phyloP scores from a whole-genome alignment of 1,140 invertebrate genomes.

The Mizuhopecten yessoensis region DNA sequence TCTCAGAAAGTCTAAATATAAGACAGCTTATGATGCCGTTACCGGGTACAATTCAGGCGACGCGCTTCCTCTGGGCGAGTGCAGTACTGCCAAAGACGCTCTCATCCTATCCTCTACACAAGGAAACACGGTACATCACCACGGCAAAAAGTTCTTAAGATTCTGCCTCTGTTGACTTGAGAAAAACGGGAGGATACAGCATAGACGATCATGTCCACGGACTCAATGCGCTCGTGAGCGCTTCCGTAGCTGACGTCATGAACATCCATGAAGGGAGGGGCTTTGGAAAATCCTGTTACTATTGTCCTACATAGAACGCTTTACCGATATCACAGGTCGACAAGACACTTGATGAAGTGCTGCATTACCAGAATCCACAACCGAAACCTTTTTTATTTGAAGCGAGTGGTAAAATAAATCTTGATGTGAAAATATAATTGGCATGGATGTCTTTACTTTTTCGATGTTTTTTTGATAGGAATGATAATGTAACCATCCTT shows the following conservation, averaged over 20 bases:
- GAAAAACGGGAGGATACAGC: constrained; percentile 55
- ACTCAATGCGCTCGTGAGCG: constrained; percentile 58
- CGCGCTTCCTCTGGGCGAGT: background rate
- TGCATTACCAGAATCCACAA: constrained; percentile 61
- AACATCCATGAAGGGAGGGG: constrained; percentile 73
- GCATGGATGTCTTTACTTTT: too few relatives aligned
- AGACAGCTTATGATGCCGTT: constrained; percentile 60
- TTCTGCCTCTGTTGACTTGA: constrained; percentile 67
- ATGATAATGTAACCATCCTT: too few relatives aligned
- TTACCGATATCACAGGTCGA: constrained; percentile 62
- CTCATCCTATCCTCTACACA: background rate
- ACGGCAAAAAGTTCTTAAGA: constrained; percentile 54
- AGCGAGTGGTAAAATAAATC: too few relatives aligned
- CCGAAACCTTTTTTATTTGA: constrained; percentile 63
- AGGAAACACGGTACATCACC: constrained; percentile 48
- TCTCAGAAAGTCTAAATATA: background rate
- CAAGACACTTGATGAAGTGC: constrained; percentile 58
- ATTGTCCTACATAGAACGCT: constrained; percentile 66
- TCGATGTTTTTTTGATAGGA: too few relatives aligned
- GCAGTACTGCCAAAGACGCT: background rate
- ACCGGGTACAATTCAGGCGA: constrained; percentile 68
- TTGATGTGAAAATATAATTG: too few relatives aligned
- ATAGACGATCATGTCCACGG: constrained; percentile 67
- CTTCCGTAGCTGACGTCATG: constrained; percentile 63
- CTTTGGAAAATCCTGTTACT: constrained; percentile 68